Conservation (phyloP, 2,888 invertebrate species). For the Xylota segnis region DNA sequence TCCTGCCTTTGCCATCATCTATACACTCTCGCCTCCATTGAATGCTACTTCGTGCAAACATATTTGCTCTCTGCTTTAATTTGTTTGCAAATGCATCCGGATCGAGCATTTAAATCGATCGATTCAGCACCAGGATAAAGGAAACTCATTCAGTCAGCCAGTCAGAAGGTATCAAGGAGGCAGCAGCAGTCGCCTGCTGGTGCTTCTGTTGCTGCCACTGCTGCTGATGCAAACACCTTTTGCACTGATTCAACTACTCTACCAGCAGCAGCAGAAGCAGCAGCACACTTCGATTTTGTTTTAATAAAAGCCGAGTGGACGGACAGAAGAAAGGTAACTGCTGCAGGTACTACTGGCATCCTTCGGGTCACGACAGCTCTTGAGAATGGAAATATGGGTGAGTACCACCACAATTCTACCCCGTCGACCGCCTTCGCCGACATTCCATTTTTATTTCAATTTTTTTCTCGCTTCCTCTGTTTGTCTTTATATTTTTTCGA, state of each 20-base stretch:
- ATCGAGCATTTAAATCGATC: slow-evolving; percentile 77
- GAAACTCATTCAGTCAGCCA: slow-evolving; percentile 72
- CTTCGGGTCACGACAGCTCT: slow-evolving; percentile 52
- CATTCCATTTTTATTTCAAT: slow-evolving; percentile 14
- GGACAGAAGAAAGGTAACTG: slow-evolving; percentile 50
- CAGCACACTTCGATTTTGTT: slow-evolving; percentile 60
- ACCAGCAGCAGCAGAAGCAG: slow-evolving; percentile 1
- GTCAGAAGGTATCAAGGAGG: slow-evolving; percentile 63
- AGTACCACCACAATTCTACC: neutral
- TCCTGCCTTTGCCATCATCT: neutral
- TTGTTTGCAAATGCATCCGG: slow-evolving; percentile 76
- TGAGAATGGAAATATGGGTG: slow-evolving; percentile 51
- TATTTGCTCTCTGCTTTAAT: slow-evolving; percentile 74
- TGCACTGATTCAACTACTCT: slow-evolving; percentile 51
- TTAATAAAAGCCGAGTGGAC: slow-evolving; percentile 64
- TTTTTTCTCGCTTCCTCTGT: slow-evolving; percentile 52
- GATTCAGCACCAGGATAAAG: slow-evolving; percentile 62
- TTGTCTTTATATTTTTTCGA: slow-evolving; percentile 58
- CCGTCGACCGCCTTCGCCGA: no score
- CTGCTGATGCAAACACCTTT: slow-evolving; percentile 54
- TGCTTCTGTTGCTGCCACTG: neutral
- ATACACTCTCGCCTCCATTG: slow-evolving; percentile 14
- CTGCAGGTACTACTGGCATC: slow-evolving; percentile 43
- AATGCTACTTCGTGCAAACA: slow-evolving; percentile 62
- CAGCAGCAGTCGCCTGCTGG: neutral